phyloP scores from a whole-genome alignment of 2,113 vertebrate species.

The Cricetomys ansorgei region DNA sequence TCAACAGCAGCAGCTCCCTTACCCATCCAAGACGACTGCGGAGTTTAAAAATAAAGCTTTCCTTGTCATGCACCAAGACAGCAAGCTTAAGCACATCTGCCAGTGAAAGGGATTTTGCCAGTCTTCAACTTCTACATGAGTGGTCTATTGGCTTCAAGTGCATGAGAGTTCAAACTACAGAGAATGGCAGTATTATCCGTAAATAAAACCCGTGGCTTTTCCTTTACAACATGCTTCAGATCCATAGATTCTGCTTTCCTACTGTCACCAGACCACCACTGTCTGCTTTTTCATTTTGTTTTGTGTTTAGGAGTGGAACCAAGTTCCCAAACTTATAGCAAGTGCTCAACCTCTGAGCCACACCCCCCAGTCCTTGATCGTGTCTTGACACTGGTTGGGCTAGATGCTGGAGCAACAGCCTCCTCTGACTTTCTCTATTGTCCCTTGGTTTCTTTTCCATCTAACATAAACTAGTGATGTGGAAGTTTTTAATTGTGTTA shows the following conservation, averaged over 20 bases:
- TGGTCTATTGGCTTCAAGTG: constrained; percentile 39
- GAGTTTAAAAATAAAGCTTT: constrained; percentile 70
- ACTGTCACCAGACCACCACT: neutral
- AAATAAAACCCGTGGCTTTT: neutral
- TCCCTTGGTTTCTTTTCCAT: neutral
- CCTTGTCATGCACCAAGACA: constrained; percentile 36
- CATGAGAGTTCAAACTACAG: neutral
- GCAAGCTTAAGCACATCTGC: constrained; percentile 58
- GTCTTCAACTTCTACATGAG: neutral
- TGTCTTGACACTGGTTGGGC: too few relatives aligned
- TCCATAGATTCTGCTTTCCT: neutral
- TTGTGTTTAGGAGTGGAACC: neutral
- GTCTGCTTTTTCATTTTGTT: neutral
- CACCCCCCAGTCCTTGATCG: rapidly evolving
- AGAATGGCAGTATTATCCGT: neutral
- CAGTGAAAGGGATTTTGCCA: constrained; percentile 44
- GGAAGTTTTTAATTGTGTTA: neutral
- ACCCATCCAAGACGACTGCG: constrained; percentile 50
- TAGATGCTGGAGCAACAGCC: neutral
- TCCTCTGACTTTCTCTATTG: neutral
- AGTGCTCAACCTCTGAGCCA: neutral
- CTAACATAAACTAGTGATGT: neutral
- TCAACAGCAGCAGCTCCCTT: constrained; percentile 53
- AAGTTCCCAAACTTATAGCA: neutral
- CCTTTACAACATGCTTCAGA: neutral